Evolutionary conservation across 2,113 vertebrate species (phyloP).

Genomic region (Catharus fuscescens): DNA sequence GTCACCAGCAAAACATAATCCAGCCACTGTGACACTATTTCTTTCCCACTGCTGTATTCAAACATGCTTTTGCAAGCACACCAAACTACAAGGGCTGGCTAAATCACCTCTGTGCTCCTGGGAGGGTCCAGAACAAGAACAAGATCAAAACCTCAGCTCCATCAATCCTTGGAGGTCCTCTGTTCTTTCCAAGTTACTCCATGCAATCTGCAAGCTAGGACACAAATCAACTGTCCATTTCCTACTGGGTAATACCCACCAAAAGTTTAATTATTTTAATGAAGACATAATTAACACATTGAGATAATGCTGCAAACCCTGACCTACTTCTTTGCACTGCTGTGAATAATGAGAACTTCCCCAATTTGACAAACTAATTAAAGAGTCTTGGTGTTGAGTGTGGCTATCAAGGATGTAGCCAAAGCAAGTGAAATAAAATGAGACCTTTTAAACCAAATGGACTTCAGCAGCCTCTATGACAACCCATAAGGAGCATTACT

Average conservation of each 20-base stretch:
- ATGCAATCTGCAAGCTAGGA: not conserved
- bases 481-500: not conserved
- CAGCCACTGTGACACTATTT: not conserved
- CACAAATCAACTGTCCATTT: not conserved
- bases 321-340: not conserved
- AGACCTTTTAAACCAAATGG: not conserved
- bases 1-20: not conserved
- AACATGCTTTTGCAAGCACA: not conserved
- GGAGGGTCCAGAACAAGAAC: not conserved
- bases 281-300: not conserved
- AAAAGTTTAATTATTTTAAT: not conserved
- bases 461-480: not conserved
- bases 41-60: not conserved
- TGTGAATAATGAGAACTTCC: not conserved
- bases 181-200: not conserved
- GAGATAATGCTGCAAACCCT: too few species aligned
- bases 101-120: not conserved
- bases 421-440: not conserved
- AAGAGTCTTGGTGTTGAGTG: not conserved
- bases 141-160: not conserved
- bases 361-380: not conserved
- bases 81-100: rapidly evolving
- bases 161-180: not conserved
- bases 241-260: not conserved
- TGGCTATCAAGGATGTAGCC: not conserved